phyloP scores from a whole-genome alignment of 1,140 invertebrate genomes.

The Drosophila melanica region DNA sequence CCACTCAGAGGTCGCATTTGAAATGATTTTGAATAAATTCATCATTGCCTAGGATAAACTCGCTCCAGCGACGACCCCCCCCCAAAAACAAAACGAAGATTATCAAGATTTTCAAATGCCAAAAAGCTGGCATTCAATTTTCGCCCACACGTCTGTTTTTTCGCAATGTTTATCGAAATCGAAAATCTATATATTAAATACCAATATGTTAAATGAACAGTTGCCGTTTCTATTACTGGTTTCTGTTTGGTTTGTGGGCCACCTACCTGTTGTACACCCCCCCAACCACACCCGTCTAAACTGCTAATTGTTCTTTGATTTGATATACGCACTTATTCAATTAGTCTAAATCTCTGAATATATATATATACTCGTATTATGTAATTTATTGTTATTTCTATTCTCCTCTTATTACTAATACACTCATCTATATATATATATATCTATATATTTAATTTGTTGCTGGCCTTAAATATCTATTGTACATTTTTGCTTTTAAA shows the following conservation, averaged over 20 bases:
- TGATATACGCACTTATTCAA: slow-evolving; percentile 53
- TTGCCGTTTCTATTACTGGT: slow-evolving; percentile 53
- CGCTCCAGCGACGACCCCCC: slow-evolving; percentile 47
- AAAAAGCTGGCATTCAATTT: slow-evolving; percentile 10
- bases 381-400: slow-evolving; percentile 56
- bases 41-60: slow-evolving; percentile 71
- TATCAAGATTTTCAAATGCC: slow-evolving; percentile 18
- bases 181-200: slow-evolving; percentile 81
- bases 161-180: slow-evolving; percentile 26
- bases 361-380: slow-evolving; percentile 37
- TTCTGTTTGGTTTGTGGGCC: slow-evolving; percentile 78
- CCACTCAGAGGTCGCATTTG: slow-evolving; percentile 11
- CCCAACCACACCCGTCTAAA: slow-evolving; percentile 28
- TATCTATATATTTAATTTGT: slow-evolving; percentile 52
- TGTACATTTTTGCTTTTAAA: slow-evolving; percentile 70
- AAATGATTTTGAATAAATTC: slow-evolving; percentile 41
- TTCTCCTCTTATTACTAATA: slow-evolving; percentile 65
- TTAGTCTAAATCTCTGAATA: slow-evolving; percentile 52
- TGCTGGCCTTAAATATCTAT: slow-evolving; percentile 54
- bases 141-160: slow-evolving; percentile 37
- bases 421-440: slow-evolving; percentile 28
- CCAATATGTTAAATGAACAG: slow-evolving; percentile 79
- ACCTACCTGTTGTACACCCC: slow-evolving; percentile 46
- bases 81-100: slow-evolving; percentile 26
- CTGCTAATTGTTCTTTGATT: slow-evolving; percentile 51